These are phyloP conservation scores for Eilema depressum DNA, from an alignment of 2,888 invertebrate genomes.

Conservation along the genomic window DNA sequence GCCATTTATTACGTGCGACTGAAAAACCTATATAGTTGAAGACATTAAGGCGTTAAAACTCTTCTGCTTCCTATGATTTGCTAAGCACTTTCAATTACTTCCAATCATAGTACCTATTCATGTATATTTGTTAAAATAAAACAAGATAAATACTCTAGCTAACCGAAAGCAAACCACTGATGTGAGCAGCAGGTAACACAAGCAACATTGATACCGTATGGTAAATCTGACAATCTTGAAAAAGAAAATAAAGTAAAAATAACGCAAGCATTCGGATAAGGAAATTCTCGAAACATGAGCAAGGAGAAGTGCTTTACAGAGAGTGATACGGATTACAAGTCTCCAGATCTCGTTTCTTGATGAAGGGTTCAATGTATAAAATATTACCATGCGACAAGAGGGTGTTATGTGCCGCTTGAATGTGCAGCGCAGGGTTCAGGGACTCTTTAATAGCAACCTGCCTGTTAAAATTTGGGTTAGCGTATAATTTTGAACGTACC, in stretches of 20 bases:
- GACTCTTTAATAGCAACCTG: constrained; percentile 25
- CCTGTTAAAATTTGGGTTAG: constrained; percentile 33
- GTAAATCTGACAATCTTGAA: constrained; percentile 9
- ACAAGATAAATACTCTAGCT: not conserved
- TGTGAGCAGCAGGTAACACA: not conserved
- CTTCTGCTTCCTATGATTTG: not conserved
- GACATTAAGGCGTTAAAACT: not conserved
- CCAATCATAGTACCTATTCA: not conserved
- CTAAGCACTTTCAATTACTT: not conserved
- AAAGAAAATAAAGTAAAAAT: constrained; percentile 14
- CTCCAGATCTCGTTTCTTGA: constrained; percentile 32
- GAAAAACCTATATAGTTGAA: too few relatives aligned
- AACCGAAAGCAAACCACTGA: not conserved
- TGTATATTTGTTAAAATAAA: not conserved
- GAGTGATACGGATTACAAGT: constrained; percentile 24
- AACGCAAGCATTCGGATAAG: constrained; percentile 11
- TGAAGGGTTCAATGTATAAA: constrained; percentile 47
- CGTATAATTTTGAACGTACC: constrained; percentile 29
- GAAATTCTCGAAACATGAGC: constrained; percentile 8
- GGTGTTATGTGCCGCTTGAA: constrained; percentile 27
- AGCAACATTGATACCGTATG: constrained; percentile 4
- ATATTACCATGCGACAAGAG: constrained; percentile 42
- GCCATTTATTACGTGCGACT: too few relatives aligned
- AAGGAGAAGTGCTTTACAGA: constrained; percentile 9
- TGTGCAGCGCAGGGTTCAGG: constrained; percentile 25